Percentiles rank a stretch among this genome's conserved stretches.
These are phyloP conservation scores for Austrofundulus limnaeus DNA, from an alignment of 2,113 vertebrate genomes.

Conservation along the genomic window DNA sequence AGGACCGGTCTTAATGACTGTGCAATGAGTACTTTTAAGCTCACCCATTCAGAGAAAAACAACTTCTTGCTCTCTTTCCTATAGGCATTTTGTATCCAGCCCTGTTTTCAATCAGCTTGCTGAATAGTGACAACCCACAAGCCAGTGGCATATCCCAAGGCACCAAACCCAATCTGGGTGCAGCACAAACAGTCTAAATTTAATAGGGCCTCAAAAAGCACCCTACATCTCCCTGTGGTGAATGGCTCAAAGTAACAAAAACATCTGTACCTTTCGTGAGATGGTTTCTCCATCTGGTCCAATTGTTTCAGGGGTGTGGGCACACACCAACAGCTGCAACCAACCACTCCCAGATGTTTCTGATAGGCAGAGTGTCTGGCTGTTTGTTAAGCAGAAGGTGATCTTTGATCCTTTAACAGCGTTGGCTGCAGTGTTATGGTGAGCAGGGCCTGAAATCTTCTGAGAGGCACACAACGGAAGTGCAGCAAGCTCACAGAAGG, in stretches of 20 bases:
- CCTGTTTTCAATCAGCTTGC: slow-evolving; percentile 59
- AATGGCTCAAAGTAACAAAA: slow-evolving; percentile 51
- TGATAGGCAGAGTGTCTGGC: slow-evolving; percentile 68
- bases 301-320: slow-evolving; percentile 69
- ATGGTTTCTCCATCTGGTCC: slow-evolving; percentile 74
- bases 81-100: slow-evolving; percentile 32
- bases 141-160: slow-evolving; percentile 48
- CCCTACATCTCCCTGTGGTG: slow-evolving; percentile 52
- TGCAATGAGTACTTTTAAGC: slow-evolving; percentile 1
- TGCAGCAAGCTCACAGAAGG: slow-evolving; percentile 62
- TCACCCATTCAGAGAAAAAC: slow-evolving; percentile 29
- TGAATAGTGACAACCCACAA: slow-evolving; percentile 64
- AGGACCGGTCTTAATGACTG: no score
- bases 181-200: slow-evolving; percentile 69
- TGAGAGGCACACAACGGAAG: slow-evolving; percentile 63
- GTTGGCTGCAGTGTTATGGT: slow-evolving; percentile 66
- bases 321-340: slow-evolving; percentile 70
- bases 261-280: slow-evolving; percentile 79
- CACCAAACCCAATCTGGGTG: slow-evolving; percentile 58
- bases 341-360: slow-evolving; percentile 78
- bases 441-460: slow-evolving; percentile 49
- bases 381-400: slow-evolving; percentile 73
- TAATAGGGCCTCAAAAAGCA: slow-evolving; percentile 67
- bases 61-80: slow-evolving; percentile 32
- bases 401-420: slow-evolving; percentile 72